Conservation (phyloP, 2,888 invertebrate genomes). For the Agrotis puta region DNA sequence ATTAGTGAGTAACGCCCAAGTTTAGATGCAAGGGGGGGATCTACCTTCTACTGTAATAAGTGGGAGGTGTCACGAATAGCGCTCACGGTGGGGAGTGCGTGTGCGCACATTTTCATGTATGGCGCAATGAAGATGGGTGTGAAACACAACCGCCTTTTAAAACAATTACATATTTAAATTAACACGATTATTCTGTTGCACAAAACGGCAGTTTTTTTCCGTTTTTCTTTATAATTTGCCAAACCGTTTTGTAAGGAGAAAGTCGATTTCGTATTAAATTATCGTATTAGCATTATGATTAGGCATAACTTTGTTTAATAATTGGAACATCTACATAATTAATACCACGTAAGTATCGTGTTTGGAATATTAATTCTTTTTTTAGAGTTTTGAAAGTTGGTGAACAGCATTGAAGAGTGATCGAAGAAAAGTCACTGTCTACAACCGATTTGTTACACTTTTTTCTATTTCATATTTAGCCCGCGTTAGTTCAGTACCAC, state of each 20-base stretch:
- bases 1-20: slow-evolving; percentile 62
- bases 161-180: slow-evolving; percentile 20
- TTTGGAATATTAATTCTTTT: background rate
- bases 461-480: background rate
- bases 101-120: slow-evolving; percentile 71
- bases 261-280: slow-evolving; percentile 12
- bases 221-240: background rate
- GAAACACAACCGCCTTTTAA: slow-evolving; percentile 34
- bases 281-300: slow-evolving; percentile 4
- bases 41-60: slow-evolving; percentile 81
- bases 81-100: slow-evolving; percentile 79
- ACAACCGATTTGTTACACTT: background rate
- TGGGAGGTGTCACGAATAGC: slow-evolving; percentile 85
- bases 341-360: slow-evolving; percentile 5
- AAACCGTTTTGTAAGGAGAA: slow-evolving; percentile 11
- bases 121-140: slow-evolving; percentile 67
- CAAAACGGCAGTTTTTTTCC: slow-evolving; percentile 17
- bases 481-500: too few species aligned
- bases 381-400: background rate
- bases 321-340: slow-evolving; percentile 21
- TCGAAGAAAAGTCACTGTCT: too few species aligned
- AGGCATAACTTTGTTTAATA: slow-evolving; percentile 15
- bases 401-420: background rate
- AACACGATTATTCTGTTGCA: slow-evolving; percentile 4
- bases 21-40: slow-evolving; percentile 66